A percentile compares a stretch with the other conserved stretches of the same genome.
Evolutionary conservation across 2,797 vertebrate genomes (phyloP).

Genomic region (Syncerus caffer): DNA sequence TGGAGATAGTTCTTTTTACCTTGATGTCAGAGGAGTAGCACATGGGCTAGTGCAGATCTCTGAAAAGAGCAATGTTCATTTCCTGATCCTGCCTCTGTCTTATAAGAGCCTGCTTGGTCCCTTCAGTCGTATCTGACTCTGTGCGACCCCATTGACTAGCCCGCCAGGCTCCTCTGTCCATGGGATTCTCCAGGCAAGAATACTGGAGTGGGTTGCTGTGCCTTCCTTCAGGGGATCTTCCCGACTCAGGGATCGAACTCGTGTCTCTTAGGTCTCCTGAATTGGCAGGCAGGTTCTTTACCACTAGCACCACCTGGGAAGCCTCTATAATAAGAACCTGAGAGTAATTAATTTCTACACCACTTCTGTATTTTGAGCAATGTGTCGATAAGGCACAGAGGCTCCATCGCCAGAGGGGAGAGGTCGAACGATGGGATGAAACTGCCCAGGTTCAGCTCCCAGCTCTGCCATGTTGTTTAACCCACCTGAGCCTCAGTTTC

Average conservation of each 20-base stretch:
- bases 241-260: not conserved
- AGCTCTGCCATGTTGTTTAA: not conserved
- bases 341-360: not conserved
- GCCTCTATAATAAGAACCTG: not conserved
- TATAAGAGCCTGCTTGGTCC: not conserved
- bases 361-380: not conserved
- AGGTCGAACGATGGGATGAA: not conserved
- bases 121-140: not conserved
- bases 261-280: not conserved
- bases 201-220: not conserved
- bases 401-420: not conserved
- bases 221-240: not conserved
- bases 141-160: not conserved
- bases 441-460: not conserved
- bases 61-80: not conserved
- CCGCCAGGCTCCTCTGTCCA: not conserved
- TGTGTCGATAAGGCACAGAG: fast-evolving
- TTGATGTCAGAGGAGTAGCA: not conserved
- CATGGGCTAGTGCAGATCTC: not conserved
- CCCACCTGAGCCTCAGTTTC: not conserved
- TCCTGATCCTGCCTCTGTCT: not conserved
- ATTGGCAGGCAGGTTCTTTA: not conserved
- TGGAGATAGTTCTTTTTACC: not conserved
- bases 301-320: not conserved
- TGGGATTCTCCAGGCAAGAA: not conserved